Base-by-base conservation (phyloP, 2,113 vertebrate genomes). In the Shinisaurus crocodilurus region DNA sequence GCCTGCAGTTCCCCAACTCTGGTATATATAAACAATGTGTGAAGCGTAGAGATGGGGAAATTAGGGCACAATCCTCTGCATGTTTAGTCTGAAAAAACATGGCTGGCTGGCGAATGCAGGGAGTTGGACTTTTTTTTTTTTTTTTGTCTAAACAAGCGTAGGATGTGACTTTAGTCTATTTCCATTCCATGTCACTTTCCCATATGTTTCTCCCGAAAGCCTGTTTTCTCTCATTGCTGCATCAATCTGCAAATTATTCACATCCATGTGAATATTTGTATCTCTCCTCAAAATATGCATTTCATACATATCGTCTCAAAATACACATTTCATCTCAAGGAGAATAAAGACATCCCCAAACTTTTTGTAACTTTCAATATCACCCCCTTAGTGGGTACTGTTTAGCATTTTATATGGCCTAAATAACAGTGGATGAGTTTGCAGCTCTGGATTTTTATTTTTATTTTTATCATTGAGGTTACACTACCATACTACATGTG, bases 391-490 rank as follows among this genome's bases (percentile, higher is more conserved):
- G 29, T 72, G 45, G 48, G 15, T 75, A 27, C 29, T 57, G 34
- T 29, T 74, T 86, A 69, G 70, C 23, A 40, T 75, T 34, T 60
- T 86, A 34, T 29, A 86, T 7, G n/a, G 50, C 34, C 50, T 74
- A 72, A 74, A 50, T 86, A 27, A 25, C 50, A 37, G 37, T 70
- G 74, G 85, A 86, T 86, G 50, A 75, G 13, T 27, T 74, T 74
- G 34, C 15, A 45, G 45, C 25, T 86, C 70, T 86, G 70, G 70
- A 27, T 54, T 5, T 54, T n/a, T n/a, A n/a, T n/a, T n/a, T n/a
- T n/a, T n/a, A 72, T 72, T 54, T 86, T 32, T 86, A 86, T 60
- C 70, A 57, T 65, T 72, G 48, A 72, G 25, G 45, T 86, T 86
- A 18, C 20, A 50, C 34, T 72, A 37, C 84, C 43, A 72, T 72